Conservation (phyloP, 2,797 vertebrate genomes). For the Cheirogaleus major region DNA sequence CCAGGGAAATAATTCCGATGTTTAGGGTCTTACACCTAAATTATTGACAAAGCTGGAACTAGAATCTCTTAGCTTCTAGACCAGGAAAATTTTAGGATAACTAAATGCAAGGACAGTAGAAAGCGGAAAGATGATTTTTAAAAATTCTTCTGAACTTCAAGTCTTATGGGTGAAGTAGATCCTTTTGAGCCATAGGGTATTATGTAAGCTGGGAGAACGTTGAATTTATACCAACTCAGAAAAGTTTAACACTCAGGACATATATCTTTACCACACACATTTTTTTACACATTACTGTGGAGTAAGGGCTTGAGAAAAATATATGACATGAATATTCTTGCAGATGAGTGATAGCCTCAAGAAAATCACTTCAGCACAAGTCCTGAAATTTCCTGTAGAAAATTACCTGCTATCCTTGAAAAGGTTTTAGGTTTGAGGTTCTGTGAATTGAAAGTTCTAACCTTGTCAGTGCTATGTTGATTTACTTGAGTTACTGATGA, state of each 20-base stretch:
- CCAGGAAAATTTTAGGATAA: not conserved
- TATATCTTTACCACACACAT: not conserved
- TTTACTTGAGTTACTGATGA: not conserved
- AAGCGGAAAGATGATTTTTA: not conserved
- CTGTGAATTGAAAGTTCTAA: not conserved
- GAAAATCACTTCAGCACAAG: not conserved
- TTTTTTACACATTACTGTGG: not conserved
- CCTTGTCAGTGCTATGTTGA: not conserved
- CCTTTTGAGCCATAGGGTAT: not conserved
- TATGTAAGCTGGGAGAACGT: not conserved
- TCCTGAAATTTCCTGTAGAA: not conserved
- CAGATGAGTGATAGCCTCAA: not conserved
- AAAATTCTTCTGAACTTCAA: not conserved
- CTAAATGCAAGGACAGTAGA: not conserved
- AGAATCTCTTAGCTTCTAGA: not conserved
- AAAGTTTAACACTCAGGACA: not conserved
- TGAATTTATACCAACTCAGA: not conserved
- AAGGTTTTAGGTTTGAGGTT: not conserved
- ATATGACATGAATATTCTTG: not conserved
- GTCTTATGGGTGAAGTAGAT: not conserved
- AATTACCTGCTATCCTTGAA: not conserved
- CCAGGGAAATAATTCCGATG: too few relatives aligned
- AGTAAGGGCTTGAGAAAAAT: not conserved
- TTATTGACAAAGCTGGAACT: not conserved
- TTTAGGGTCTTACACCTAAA: not conserved